Conservation (phyloP, 1,140 invertebrate genomes). For the Hylaeus volcanicus region DNA sequence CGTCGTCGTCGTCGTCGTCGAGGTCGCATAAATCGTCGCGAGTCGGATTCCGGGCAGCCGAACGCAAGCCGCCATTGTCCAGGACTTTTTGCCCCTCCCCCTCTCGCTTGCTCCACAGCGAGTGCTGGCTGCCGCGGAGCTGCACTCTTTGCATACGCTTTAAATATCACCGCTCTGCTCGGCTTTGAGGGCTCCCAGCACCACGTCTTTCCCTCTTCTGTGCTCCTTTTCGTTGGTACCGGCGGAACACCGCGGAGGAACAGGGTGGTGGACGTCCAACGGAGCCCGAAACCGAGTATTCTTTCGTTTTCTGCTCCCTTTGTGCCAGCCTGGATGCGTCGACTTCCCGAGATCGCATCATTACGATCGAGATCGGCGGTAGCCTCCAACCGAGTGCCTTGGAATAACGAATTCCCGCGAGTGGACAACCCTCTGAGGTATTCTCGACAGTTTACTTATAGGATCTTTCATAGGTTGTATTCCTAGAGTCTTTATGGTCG, state of each 20-base stretch:
- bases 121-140: constrained; percentile 46
- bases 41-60: constrained; percentile 75
- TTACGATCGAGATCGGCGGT: neutral
- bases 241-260: neutral
- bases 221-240: constrained; percentile 24
- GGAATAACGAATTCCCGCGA: too few relatives aligned
- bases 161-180: constrained; percentile 72
- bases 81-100: constrained; percentile 64
- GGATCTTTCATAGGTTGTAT: too few relatives aligned
- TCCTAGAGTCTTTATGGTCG: too few relatives aligned
- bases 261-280: constrained; percentile 31
- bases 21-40: constrained; percentile 76
- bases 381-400: too few relatives aligned
- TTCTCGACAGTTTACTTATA: neutral
- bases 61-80: constrained; percentile 76
- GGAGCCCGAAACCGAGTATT: constrained; percentile 26
- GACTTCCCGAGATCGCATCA: neutral
- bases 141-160: constrained; percentile 76
- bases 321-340: neutral
- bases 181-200: constrained; percentile 56
- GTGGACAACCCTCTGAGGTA: too few relatives aligned
- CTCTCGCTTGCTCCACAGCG: constrained; percentile 49
- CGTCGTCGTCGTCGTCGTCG: constrained; percentile 50
- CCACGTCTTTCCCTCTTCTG: constrained; percentile 31
- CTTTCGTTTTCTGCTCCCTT: neutral